These are phyloP conservation scores for Sprattus sprattus DNA, from an alignment of 2,113 vertebrate species.

Conservation along the genomic window DNA sequence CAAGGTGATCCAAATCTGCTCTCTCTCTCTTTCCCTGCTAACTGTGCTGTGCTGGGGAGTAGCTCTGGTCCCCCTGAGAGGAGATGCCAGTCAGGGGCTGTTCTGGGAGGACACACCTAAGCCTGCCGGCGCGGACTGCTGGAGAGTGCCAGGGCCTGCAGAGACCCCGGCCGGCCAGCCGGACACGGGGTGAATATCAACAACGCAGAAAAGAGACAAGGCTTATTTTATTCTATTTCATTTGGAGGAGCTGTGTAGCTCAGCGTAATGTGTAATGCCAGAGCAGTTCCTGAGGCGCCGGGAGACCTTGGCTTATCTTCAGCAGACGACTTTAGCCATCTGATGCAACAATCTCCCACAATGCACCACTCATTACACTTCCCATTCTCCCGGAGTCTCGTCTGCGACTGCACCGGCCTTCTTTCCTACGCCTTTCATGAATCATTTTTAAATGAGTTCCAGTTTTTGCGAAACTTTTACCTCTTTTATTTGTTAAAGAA, in stretches of 20 bases:
- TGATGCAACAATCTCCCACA: background rate
- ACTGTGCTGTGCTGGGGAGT: background rate
- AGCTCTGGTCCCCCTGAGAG: background rate
- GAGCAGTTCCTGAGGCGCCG: background rate
- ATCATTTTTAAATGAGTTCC: background rate
- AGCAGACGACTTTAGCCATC: background rate
- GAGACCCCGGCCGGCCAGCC: background rate
- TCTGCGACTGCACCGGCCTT: background rate
- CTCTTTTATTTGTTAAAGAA: background rate
- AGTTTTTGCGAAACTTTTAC: background rate
- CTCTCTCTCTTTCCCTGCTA: background rate
- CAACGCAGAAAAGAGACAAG: background rate
- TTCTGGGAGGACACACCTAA: background rate
- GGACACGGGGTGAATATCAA: background rate
- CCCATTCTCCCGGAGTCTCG: background rate
- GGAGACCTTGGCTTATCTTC: background rate
- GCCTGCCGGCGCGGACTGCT: background rate
- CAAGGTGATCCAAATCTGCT: slow-evolving; percentile 41
- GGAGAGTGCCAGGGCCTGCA: background rate
- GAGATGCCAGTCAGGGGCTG: too few relatives aligned
- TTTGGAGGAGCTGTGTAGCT: background rate
- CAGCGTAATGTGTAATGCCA: background rate
- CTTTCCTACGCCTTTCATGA: background rate
- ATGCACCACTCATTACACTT: background rate
- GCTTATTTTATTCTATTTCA: background rate